Percentiles rank a stretch among this genome's conserved stretches.
These are phyloP conservation scores for Pyrocephalus nanus DNA, from an alignment of 2,797 vertebrate species.

Conservation along the genomic window DNA sequence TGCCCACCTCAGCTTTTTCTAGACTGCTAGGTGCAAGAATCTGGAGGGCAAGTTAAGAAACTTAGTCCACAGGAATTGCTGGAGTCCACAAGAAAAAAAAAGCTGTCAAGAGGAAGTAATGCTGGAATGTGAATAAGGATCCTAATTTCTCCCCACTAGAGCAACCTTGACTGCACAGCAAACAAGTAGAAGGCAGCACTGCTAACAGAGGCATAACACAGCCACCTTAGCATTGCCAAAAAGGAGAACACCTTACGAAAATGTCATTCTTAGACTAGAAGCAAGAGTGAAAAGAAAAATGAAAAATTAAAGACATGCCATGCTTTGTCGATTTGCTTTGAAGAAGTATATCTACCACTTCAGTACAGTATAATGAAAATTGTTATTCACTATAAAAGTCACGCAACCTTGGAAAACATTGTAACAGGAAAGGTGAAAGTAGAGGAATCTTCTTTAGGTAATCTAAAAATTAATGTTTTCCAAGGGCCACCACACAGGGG, in stretches of 20 bases:
- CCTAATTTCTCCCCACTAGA: not conserved
- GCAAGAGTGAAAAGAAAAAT: not conserved
- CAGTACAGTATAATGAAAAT: not conserved
- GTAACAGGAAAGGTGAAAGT: not conserved
- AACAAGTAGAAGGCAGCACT: not conserved
- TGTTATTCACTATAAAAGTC: not conserved
- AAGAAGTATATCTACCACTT: not conserved
- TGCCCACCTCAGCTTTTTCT: not conserved
- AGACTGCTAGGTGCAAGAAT: not conserved
- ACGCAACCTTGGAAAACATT: not conserved
- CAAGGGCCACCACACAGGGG: not conserved
- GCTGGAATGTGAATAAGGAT: not conserved
- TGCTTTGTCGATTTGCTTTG: not conserved
- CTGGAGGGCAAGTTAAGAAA: not conserved
- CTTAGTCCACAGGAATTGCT: not conserved
- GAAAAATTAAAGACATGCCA: not conserved
- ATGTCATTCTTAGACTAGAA: not conserved
- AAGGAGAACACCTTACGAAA: not conserved
- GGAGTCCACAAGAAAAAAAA: not conserved
- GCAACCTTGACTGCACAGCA: not conserved
- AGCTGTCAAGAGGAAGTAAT: not conserved
- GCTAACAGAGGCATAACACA: not conserved
- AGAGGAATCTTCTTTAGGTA: not conserved
- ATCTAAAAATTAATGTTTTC: not conserved
- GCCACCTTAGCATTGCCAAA: not conserved